phyloP scores from a whole-genome alignment of 2,888 invertebrate genomes.

The Panopea generosa region DNA sequence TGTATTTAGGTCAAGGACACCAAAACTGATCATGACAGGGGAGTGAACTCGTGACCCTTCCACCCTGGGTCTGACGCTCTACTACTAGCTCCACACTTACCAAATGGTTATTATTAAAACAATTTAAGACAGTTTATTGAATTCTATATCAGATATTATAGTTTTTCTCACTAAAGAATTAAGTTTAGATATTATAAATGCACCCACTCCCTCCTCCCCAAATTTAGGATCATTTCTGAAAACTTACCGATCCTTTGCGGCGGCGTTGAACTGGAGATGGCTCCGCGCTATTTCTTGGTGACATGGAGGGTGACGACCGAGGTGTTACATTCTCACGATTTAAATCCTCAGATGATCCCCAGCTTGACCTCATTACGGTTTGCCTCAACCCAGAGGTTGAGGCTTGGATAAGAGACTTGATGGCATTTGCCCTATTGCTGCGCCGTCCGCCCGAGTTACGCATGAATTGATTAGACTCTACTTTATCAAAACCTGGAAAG shows the following conservation, averaged over 20 bases:
- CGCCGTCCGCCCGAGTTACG: conserved; percentile 61
- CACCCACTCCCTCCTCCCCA: too few relatives aligned
- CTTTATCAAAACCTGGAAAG: conserved; percentile 20
- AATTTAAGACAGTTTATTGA: too few relatives aligned
- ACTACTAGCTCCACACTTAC: too few relatives aligned
- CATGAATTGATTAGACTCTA: conserved; percentile 38
- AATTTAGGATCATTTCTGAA: too few relatives aligned
- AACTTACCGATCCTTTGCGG: conserved; percentile 55
- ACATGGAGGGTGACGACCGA: conserved; percentile 54
- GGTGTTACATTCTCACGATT: conserved; percentile 31
- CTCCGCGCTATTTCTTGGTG: conserved; percentile 68
- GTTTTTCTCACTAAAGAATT: too few relatives aligned
- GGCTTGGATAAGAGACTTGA: conserved; percentile 73
- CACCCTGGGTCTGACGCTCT: too few relatives aligned
- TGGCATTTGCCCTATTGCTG: conserved; percentile 73
- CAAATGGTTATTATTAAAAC: too few relatives aligned
- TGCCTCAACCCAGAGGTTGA: conserved; percentile 68
- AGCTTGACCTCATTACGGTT: conserved; percentile 67
- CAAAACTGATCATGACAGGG: too few relatives aligned
- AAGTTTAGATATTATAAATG: too few relatives aligned
- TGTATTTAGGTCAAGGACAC: too few relatives aligned
- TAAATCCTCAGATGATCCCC: conserved; percentile 71
- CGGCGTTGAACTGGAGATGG: conserved; percentile 65
- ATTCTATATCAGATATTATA: too few relatives aligned
- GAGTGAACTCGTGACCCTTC: too few relatives aligned